Evolutionary conservation across 2,797 vertebrate species (phyloP).

Genomic region (Fratercula arctica): DNA sequence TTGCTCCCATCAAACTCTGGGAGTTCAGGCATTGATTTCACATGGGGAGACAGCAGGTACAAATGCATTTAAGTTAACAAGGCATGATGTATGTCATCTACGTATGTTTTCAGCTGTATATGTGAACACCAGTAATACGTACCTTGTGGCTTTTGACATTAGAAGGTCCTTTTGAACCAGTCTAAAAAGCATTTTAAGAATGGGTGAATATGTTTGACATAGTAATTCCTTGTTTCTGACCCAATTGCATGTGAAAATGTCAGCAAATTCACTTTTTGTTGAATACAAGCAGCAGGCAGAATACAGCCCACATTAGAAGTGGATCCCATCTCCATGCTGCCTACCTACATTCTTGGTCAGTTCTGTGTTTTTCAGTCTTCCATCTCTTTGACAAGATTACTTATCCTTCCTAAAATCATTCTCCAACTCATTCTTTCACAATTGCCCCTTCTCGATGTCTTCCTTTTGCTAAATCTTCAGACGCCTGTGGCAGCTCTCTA

Average conservation of each 20-base stretch:
- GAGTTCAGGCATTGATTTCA: neutral
- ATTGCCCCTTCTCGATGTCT: neutral
- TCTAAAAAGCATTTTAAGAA: neutral
- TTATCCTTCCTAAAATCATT: neutral
- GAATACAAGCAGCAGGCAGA: neutral
- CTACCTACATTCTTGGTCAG: neutral
- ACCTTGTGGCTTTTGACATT: neutral
- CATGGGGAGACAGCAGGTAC: neutral
- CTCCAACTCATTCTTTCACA: neutral
- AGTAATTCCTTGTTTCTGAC: neutral
- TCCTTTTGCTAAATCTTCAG: neutral
- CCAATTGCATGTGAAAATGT: neutral
- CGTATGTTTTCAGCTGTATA: rapidly evolving
- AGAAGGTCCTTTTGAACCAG: neutral
- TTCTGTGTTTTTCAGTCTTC: neutral
- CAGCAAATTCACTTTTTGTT: neutral
- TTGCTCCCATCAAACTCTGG: constrained; percentile 3
- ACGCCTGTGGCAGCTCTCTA: neutral
- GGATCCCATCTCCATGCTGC: neutral
- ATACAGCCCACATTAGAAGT: neutral
- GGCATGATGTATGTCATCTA: neutral
- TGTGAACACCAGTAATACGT: neutral
- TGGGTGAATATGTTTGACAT: neutral
- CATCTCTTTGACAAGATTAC: neutral
- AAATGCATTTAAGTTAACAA: neutral